A percentile compares a stretch with the other conserved stretches of the same genome.
Conservation (phyloP, 2,888 invertebrate genomes). For the Lasioglossum marginatum region DNA sequence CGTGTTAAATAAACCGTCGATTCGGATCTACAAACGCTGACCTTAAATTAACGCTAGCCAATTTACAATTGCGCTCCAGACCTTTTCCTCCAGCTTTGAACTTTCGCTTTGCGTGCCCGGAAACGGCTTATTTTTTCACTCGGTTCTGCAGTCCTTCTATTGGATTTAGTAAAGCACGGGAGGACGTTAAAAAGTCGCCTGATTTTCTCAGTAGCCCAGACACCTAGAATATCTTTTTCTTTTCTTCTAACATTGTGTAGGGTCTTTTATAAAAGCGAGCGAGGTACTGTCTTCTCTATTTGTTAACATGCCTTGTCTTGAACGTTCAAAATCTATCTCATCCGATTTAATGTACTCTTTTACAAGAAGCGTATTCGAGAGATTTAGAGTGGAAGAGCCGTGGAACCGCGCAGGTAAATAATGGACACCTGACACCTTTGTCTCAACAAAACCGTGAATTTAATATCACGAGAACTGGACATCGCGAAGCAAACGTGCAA, state of each 20-base stretch:
- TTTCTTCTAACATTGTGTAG: no score
- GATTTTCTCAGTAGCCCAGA: no score
- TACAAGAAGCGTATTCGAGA: not conserved
- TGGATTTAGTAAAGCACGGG: not conserved
- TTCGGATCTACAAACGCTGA: not conserved
- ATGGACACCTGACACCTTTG: conserved; percentile 44
- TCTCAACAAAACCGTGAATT: conserved; percentile 41
- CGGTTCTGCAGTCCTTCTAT: not conserved
- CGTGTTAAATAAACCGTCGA: conserved; percentile 12
- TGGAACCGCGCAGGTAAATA: conserved; percentile 23
- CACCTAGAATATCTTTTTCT: no score
- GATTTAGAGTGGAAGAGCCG: conserved; percentile 5
- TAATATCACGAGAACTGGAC: conserved; percentile 22
- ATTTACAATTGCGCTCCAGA: not conserved
- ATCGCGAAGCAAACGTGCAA: not conserved
- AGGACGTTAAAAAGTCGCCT: not conserved
- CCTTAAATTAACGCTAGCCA: not conserved
- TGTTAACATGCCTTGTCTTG: no score
- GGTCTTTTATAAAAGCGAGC: no score
- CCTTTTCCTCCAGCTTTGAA: not conserved
- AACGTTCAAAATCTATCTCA: not conserved
- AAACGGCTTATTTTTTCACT: not conserved
- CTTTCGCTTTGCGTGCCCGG: not conserved
- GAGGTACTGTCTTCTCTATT: no score
- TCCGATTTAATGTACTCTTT: not conserved